Conservation (phyloP, 92 coral and sea anemone species). For the Porites divaricata region DNA sequence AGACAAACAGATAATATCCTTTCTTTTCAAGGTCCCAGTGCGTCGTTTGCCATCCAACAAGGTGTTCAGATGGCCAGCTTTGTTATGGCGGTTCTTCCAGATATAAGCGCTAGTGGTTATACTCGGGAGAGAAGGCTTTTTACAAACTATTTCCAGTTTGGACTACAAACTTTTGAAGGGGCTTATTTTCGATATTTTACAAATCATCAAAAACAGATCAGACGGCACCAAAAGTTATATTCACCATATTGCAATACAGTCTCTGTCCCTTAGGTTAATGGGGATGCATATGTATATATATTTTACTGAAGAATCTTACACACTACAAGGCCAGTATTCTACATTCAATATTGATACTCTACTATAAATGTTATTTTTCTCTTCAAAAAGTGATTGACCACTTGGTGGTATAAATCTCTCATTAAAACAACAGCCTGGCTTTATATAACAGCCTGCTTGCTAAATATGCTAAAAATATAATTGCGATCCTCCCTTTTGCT, state of each 20-base stretch:
- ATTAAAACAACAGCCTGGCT: slow-evolving; percentile 39
- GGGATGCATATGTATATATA: slow-evolving; percentile 35
- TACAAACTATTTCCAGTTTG: too few relatives aligned
- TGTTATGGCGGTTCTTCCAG: too few relatives aligned
- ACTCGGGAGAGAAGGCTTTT: too few relatives aligned
- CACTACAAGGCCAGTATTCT: slow-evolving; percentile 31
- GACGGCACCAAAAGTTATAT: slow-evolving; percentile 37
- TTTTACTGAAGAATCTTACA: slow-evolving; percentile 30
- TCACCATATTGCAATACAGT: slow-evolving; percentile 27
- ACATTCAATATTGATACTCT: slow-evolving; percentile 34
- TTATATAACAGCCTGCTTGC: slow-evolving; percentile 34
- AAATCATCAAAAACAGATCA: not conserved
- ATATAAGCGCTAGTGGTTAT: too few relatives aligned
- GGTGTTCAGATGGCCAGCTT: too few relatives aligned
- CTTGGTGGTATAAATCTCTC: slow-evolving; percentile 27
- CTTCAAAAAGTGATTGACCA: slow-evolving; percentile 34
- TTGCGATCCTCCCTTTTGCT: slow-evolving; percentile 31
- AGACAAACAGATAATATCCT: too few relatives aligned
- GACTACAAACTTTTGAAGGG: too few relatives aligned
- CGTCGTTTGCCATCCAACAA: too few relatives aligned
- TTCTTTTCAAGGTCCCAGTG: too few relatives aligned
- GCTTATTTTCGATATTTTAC: not conserved
- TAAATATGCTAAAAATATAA: slow-evolving; percentile 38
- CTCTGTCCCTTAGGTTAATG: slow-evolving; percentile 28
- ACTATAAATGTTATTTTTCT: slow-evolving; percentile 30